These are phyloP conservation scores for Ceyx cyanopectus DNA, from an alignment of 2,113 vertebrate species.

Conservation along the genomic window DNA sequence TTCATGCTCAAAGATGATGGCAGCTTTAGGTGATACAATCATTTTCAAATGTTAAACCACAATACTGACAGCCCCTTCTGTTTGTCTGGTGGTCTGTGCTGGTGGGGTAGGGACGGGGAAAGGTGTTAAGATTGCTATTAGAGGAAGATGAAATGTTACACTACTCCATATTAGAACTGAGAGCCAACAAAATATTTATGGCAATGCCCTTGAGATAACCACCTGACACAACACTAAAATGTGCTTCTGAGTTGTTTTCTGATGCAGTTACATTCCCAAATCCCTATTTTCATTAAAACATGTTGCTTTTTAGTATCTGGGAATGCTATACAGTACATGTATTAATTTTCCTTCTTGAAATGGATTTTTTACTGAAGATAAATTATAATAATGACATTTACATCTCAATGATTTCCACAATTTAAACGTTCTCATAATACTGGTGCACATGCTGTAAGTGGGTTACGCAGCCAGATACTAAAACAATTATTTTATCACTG, in stretches of 20 bases:
- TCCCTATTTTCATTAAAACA: constrained; percentile 13
- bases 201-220: constrained; percentile 45
- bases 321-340: neutral
- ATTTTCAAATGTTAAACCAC: neutral
- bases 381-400: constrained; percentile 70
- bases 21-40: neutral
- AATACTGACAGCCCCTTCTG: neutral
- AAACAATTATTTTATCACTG: constrained; percentile 69
- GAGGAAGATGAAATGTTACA: neutral
- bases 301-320: neutral
- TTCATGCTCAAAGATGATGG: neutral
- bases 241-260: constrained; percentile 11
- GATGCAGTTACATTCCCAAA: neutral
- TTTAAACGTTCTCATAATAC: constrained; percentile 41
- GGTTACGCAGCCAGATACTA: constrained; percentile 61
- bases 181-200: constrained; percentile 3
- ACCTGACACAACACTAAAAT: neutral
- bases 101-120: neutral
- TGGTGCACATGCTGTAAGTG: constrained; percentile 47
- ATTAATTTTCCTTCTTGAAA: constrained; percentile 41
- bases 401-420: constrained; percentile 70
- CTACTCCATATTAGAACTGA: neutral
- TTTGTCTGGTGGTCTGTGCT: neutral
- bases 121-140: neutral
- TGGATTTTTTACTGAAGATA: constrained; percentile 63